phyloP scores from a whole-genome alignment of 2,797 vertebrate genomes.

The Corythornis leucogaster region DNA sequence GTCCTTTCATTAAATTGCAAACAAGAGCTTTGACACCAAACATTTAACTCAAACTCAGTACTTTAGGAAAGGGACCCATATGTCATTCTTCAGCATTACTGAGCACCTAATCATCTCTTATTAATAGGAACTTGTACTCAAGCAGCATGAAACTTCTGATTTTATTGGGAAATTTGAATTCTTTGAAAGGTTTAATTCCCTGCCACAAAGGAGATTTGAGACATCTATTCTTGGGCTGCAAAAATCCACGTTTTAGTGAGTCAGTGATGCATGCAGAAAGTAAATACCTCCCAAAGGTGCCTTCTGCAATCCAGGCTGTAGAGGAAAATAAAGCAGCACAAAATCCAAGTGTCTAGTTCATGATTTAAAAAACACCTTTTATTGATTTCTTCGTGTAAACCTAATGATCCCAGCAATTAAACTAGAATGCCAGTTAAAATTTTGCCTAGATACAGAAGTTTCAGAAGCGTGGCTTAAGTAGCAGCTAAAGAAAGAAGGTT shows the following conservation, averaged over 20 bases:
- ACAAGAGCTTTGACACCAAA: neutral
- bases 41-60: neutral
- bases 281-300: neutral
- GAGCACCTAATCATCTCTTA: neutral
- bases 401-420: neutral
- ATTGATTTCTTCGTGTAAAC: neutral
- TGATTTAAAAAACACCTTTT: accelerated
- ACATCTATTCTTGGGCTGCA: neutral
- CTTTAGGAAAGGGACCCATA: neutral
- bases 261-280: neutral
- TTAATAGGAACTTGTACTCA: neutral
- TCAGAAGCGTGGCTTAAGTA: neutral
- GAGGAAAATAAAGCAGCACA: neutral
- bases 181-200: neutral
- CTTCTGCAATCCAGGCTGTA: neutral
- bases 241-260: neutral
- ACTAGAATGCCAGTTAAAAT: neutral
- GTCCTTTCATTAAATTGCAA: neutral
- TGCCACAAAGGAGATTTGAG: neutral
- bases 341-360: neutral
- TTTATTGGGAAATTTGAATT: neutral
- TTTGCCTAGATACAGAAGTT: neutral
- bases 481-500: neutral
- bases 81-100: neutral
- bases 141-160: neutral